Conservation (phyloP, 2,797 vertebrate species). For the Bryconaethiops microstoma region DNA sequence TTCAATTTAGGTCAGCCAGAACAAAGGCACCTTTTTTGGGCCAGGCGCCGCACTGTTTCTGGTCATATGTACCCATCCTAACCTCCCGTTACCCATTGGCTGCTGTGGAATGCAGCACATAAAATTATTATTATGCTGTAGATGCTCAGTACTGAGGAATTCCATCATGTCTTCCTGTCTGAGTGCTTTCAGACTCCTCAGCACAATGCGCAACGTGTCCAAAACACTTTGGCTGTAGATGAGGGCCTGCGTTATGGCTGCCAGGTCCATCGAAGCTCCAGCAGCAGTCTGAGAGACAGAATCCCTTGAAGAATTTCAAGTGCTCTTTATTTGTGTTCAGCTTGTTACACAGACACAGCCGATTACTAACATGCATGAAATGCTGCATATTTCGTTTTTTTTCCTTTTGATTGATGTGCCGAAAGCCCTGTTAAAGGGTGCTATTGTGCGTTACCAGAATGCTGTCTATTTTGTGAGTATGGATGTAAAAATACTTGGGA, state of each 20-base stretch:
- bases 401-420: constrained; percentile 30
- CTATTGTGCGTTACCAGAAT: constrained; percentile 43
- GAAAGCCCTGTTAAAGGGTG: constrained; percentile 24
- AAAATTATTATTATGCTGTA: constrained; percentile 66
- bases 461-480: constrained; percentile 51
- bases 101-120: constrained; percentile 70
- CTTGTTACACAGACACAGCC: constrained; percentile 23
- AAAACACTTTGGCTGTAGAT: constrained; percentile 55
- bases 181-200: constrained; percentile 60
- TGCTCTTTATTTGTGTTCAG: constrained; percentile 36
- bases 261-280: constrained; percentile 48
- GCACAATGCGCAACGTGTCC: constrained; percentile 74
- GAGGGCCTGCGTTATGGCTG: constrained; percentile 41
- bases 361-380: constrained; percentile 41
- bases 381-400: constrained; percentile 18
- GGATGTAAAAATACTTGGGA: constrained; percentile 55
- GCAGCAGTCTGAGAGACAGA: constrained; percentile 33
- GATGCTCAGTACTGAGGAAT: constrained; percentile 69
- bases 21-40: constrained; percentile 70
- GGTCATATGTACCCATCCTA: constrained; percentile 61
- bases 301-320: constrained; percentile 50
- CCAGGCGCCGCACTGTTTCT: constrained; percentile 62
- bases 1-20: constrained; percentile 74
- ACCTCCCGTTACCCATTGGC: constrained; percentile 22
- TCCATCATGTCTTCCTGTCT: constrained; percentile 65